Conservation (phyloP, 2,888 invertebrate genomes). For the Lepidochitona cinerea region DNA sequence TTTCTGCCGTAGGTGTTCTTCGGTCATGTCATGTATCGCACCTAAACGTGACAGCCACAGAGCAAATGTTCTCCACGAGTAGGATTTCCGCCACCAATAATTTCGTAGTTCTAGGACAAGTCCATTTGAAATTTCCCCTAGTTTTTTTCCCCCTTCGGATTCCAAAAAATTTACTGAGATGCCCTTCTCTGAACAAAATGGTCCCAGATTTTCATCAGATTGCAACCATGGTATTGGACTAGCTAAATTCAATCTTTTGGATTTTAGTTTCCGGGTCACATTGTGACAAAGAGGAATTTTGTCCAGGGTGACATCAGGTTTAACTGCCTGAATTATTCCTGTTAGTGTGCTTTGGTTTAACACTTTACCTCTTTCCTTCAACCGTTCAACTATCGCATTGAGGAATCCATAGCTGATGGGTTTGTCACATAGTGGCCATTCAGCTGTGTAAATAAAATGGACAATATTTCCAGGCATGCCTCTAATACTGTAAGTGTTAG, state of each 20-base stretch:
- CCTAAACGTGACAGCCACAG: neutral
- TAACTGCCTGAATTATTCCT: neutral
- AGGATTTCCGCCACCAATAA: neutral
- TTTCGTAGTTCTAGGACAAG: too few species aligned
- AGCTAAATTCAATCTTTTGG: neutral
- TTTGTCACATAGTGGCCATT: neutral
- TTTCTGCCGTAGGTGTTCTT: neutral
- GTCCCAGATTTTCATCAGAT: neutral
- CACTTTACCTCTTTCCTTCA: neutral
- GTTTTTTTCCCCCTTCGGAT: too few species aligned
- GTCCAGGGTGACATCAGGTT: neutral
- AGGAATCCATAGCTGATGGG: neutral
- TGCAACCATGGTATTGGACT: neutral
- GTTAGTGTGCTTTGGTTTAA: neutral
- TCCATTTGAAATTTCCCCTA: too few species aligned
- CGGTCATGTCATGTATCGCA: neutral
- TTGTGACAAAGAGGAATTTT: neutral
- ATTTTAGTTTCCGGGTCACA: neutral
- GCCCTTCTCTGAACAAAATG: neutral
- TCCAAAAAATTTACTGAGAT: neutral
- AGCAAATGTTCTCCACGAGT: neutral
- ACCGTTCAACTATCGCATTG: neutral
- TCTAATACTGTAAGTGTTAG: too few species aligned
- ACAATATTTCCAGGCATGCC: too few species aligned
- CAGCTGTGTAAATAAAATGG: neutral